phyloP scores from a whole-genome alignment of 1,140 invertebrate species.

The Drosophila bocqueti region DNA sequence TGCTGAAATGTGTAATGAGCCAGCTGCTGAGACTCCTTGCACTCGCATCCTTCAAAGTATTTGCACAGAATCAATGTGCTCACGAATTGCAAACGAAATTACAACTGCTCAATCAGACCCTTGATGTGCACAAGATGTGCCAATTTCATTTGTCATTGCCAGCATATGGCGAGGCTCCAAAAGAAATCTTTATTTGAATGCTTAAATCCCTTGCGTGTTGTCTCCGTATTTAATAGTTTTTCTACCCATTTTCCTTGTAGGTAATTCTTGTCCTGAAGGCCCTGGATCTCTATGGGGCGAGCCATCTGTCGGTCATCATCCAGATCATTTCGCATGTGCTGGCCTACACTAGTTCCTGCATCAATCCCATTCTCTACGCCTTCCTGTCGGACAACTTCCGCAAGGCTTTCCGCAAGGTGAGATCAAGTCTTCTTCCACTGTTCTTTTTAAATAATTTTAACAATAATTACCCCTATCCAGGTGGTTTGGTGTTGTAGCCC shows the following conservation, averaged over 20 bases:
- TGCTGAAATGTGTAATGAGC: constrained; percentile 54
- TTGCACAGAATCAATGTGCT: constrained; percentile 58
- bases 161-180: constrained; percentile 9
- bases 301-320: too few species aligned
- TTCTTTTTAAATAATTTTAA: not conserved
- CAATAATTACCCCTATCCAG: constrained; percentile 22
- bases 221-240: not conserved
- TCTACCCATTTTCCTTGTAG: constrained; percentile 79
- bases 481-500: constrained; percentile 83
- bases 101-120: constrained; percentile 16
- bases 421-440: not conserved
- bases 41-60: constrained; percentile 25
- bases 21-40: constrained; percentile 15
- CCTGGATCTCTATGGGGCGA: constrained; percentile 88
- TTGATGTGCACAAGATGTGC: constrained; percentile 12
- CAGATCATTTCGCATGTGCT: too few species aligned
- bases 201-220: too few species aligned
- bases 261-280: constrained; percentile 93
- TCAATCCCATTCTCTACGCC: too few species aligned
- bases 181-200: not conserved
- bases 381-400: constrained; percentile 89
- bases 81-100: constrained; percentile 61
- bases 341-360: too few species aligned
- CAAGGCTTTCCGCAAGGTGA: constrained; percentile 91
- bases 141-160: constrained; percentile 31